Conservation (phyloP, 2,113 vertebrate genomes). For the Oreocharis arfaki region DNA sequence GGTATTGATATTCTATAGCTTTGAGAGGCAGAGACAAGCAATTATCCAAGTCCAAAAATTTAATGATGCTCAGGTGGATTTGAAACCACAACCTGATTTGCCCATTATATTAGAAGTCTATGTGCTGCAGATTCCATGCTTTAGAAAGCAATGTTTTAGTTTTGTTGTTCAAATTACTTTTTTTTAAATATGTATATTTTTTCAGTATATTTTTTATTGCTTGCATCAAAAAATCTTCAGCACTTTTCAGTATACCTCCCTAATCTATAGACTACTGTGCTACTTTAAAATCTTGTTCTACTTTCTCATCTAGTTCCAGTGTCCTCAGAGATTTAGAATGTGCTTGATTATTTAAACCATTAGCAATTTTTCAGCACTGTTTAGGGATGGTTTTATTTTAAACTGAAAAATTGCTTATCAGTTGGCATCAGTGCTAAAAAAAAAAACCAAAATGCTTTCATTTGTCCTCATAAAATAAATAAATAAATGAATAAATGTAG, state of each 20-base stretch:
- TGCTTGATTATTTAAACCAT: background rate
- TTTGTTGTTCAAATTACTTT: background rate
- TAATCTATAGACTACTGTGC: background rate
- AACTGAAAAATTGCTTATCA: background rate
- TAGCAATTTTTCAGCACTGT: background rate
- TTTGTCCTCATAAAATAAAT: background rate
- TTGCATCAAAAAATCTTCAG: background rate
- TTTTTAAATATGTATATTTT: background rate
- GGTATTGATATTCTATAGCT: background rate
- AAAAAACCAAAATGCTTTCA: background rate
- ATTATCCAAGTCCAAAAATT: background rate
- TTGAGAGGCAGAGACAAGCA: background rate
- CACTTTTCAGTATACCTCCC: background rate
- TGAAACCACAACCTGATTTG: background rate
- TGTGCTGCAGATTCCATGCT: background rate
- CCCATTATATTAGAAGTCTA: background rate
- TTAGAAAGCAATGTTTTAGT: background rate
- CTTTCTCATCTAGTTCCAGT: background rate
- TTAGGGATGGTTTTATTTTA: background rate
- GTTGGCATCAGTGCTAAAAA: background rate
- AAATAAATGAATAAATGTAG: background rate
- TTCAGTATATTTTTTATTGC: background rate
- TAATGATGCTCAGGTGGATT: background rate
- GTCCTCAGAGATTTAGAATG: background rate
- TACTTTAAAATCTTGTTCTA: background rate